Percentiles rank a stretch among this genome's conserved stretches.
Conservation (phyloP, 2,113 vertebrate species). For the Eulemur rufifrons region DNA sequence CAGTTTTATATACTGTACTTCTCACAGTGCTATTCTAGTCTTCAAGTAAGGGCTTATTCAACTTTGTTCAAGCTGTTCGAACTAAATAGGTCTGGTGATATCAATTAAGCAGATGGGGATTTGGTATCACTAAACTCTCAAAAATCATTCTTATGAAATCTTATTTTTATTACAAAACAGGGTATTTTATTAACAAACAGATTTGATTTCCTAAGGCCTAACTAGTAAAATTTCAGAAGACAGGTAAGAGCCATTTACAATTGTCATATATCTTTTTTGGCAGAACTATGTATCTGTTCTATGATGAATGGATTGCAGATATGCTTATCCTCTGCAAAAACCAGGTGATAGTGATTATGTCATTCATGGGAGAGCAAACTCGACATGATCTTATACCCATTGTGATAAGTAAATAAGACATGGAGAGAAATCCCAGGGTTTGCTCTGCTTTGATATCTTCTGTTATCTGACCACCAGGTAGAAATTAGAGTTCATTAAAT, state of each 20-base stretch:
- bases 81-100: not conserved
- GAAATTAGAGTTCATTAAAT: constrained; percentile 38
- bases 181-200: not conserved
- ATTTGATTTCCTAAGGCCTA: not conserved
- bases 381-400: not conserved
- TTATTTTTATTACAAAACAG: not conserved
- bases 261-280: not conserved
- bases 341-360: not conserved
- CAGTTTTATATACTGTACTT: not conserved
- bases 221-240: not conserved
- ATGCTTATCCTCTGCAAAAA: not conserved
- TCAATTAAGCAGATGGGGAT: not conserved
- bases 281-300: not conserved
- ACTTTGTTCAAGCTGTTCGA: not conserved
- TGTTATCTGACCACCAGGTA: not conserved
- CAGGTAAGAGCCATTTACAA: not conserved
- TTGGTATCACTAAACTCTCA: not conserved
- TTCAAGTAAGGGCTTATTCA: not conserved
- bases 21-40: not conserved
- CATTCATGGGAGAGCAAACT: not conserved
- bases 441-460: not conserved
- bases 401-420: not conserved
- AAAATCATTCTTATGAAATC: not conserved
- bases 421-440: not conserved
- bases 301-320: not conserved